phyloP scores from a whole-genome alignment of 2,888 invertebrate species.

The Tiliacea citrago region DNA sequence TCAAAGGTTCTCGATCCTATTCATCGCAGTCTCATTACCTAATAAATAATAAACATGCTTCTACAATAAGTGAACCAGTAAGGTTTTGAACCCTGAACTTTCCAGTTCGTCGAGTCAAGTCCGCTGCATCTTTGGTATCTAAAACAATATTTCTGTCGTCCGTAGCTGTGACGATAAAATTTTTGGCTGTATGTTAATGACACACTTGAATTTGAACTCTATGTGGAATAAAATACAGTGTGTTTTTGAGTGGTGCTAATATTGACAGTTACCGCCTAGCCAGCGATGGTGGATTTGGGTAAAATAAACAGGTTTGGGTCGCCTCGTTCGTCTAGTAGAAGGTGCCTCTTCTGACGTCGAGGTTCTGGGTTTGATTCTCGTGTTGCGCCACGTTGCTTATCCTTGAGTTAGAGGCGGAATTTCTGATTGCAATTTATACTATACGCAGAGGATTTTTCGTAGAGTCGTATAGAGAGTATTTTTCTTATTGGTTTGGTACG shows the following conservation, averaged over 20 bases:
- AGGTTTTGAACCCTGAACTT: slow-evolving; percentile 36
- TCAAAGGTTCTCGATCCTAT: slow-evolving; percentile 33
- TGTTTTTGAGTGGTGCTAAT: slow-evolving; percentile 29
- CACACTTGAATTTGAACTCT: slow-evolving; percentile 43
- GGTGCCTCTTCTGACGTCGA: slow-evolving; percentile 62
- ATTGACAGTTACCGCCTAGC: slow-evolving; percentile 65
- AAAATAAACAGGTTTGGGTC: slow-evolving; percentile 67
- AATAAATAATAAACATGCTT: slow-evolving; percentile 3
- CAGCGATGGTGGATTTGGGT: slow-evolving; percentile 64
- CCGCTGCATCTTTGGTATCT: slow-evolving; percentile 47
- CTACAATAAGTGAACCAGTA: slow-evolving; percentile 17
- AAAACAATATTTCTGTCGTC: slow-evolving; percentile 64
- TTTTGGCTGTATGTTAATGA: slow-evolving; percentile 61
- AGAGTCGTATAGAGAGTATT: not conserved
- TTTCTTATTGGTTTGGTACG: not conserved
- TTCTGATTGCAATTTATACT: slow-evolving; percentile 31
- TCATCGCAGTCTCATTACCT: slow-evolving; percentile 7
- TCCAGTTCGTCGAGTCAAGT: slow-evolving; percentile 10
- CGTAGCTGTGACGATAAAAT: slow-evolving; percentile 59
- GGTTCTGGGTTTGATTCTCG: slow-evolving; percentile 57
- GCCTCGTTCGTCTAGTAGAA: slow-evolving; percentile 60
- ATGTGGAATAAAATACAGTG: fast-evolving
- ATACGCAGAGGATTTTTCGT: not conserved
- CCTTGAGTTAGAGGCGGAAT: slow-evolving; percentile 47
- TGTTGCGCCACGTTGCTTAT: slow-evolving; percentile 50